Evolutionary conservation across 2,797 vertebrate species (phyloP).

Genomic region (Onychomys torridus): DNA sequence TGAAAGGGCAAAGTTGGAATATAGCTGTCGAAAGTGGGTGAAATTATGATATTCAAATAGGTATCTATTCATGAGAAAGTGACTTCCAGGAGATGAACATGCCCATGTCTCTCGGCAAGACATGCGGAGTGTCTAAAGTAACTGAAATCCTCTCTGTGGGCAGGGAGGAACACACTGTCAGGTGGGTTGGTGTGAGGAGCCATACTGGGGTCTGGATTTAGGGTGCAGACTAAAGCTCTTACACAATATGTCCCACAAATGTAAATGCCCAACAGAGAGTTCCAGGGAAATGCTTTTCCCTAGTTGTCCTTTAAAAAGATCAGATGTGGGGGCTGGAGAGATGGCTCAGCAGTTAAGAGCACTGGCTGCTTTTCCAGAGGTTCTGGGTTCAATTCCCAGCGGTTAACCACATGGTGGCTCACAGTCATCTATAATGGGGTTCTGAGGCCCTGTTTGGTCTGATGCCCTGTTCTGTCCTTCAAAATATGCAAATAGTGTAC

Average conservation of each 20-base stretch:
- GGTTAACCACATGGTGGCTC: too few relatives aligned
- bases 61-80: constrained; percentile 14
- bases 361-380: too few relatives aligned
- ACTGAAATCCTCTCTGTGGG: neutral
- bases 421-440: too few relatives aligned
- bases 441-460: too few relatives aligned
- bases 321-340: neutral
- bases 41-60: neutral
- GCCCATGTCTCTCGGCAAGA: neutral
- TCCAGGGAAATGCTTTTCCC: neutral
- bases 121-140: neutral
- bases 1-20: neutral
- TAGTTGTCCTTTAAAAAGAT: neutral
- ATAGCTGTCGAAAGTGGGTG: neutral
- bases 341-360: too few relatives aligned
- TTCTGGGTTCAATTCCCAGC: too few relatives aligned
- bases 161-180: too few relatives aligned
- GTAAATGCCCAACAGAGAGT: neutral
- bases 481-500: too few relatives aligned
- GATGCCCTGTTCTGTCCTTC: too few relatives aligned
- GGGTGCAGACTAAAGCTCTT: neutral
- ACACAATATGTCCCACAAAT: neutral
- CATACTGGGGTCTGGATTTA: neutral
- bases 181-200: accelerated
- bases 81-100: neutral